Base-by-base conservation (phyloP, 2,797 vertebrate genomes). In the Falco cherrug region DNA sequence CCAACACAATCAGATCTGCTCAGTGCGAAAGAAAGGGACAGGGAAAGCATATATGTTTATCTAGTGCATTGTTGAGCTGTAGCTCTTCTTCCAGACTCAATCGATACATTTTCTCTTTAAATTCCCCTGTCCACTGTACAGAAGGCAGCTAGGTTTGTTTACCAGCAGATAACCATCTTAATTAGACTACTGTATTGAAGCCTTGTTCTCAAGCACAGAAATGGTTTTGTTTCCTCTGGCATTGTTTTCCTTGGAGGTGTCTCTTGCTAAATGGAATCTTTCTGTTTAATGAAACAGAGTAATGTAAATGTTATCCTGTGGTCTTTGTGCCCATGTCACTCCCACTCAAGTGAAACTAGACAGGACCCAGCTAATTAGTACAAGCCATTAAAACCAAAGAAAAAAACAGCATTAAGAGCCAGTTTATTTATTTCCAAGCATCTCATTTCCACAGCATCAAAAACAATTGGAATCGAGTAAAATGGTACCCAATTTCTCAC, bases 111-210 rank as follows among this genome's bases (percentile, higher is more conserved):
- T 71, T 84, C 71, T 91, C 84, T 89, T 94, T 94, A 89, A 96
- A 84, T 94, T 87, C 61, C 48, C 56, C 7, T 17, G 33, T 64
- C 93, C 68, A 93, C 74, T 79, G 48, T 85, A 87, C 67, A 87
- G 77, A 67, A 95, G 68, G 87, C 95, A 87, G 82, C 87, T 90
- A 54, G 93, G 96, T 97, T 95, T 97, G 97, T 96, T 96, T 97
- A 90, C 85, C 68, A 95, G 43, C 71, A 97, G 96, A 98, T 97
- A 97, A 95, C 90, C 43, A 96, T 97, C 96, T 97, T 97, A 97
- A 98, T 98, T 98, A 97, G 95, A 95, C 90, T 88, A 93, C 89
- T 90, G 45, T 80, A 93, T 80, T 92, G 97, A 97, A 95, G 84
- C 86, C 41, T 57, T 95, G n/a, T 61, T 97, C 91, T 97, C 43